Evolutionary conservation across 2,888 invertebrate species (phyloP).

Genomic region (Balanococcus diminutus): DNA sequence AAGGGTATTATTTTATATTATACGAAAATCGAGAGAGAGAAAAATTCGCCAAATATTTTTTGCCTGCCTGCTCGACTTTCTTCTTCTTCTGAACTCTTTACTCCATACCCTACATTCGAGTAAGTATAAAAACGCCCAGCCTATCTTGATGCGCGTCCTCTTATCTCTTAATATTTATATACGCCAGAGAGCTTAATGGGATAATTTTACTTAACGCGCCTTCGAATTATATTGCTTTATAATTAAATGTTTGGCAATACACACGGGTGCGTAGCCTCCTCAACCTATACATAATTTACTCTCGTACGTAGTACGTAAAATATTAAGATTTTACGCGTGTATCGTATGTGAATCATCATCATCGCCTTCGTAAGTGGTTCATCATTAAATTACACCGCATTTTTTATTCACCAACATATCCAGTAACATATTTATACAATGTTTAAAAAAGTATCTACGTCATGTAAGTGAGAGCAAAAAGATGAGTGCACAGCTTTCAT

Average conservation of each 20-base stretch:
- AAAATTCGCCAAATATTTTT: neutral
- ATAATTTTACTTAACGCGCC: slow-evolving; percentile 1
- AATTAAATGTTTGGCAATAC: slow-evolving; percentile 22
- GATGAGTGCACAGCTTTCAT: no score
- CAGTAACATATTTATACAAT: no score
- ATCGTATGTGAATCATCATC: neutral
- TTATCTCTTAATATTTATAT: neutral
- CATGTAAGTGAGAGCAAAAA: no score
- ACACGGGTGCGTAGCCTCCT: neutral
- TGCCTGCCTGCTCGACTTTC: neutral
- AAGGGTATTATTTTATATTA: neutral
- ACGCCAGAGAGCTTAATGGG: neutral
- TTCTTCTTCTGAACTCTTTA: no score
- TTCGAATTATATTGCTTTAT: slow-evolving; percentile 8
- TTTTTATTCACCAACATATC: no score
- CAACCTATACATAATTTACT: neutral
- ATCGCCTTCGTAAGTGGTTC: neutral
- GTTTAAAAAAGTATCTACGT: no score
- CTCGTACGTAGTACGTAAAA: neutral
- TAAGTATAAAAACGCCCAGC: neutral
- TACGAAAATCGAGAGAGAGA: neutral
- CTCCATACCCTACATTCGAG: no score
- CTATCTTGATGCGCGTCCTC: neutral
- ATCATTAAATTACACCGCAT: neutral
- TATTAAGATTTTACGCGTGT: neutral